Base-by-base conservation (phyloP, 1,140 invertebrate genomes). In the Gryllus bimaculatus region DNA sequence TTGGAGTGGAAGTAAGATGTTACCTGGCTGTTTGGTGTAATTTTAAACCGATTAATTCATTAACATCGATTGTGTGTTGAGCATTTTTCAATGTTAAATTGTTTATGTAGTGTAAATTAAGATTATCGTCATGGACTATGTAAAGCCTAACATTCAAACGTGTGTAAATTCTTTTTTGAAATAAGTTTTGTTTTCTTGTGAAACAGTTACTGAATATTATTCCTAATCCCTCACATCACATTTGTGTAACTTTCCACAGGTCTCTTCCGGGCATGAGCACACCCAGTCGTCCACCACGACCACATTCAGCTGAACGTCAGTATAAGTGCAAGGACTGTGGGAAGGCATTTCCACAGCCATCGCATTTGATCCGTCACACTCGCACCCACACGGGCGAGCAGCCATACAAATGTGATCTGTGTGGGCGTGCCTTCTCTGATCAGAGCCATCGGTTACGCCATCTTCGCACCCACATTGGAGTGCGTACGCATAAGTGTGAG, bases 381-480 rank as follows among this genome's bases (percentile, higher is more conserved):
- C 48, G 66, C 73, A 26, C 39, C n/a, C 79, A 78, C 77, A 48
- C 21, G 8, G 75, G 39, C 13, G 75, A 76, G 47, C 13, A 47
- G 15, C 20, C 21, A 12, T 76, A 39, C 47, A 76, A 76, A 39
- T 76, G 75, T 47, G 75, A 76, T 39, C 26, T 76, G 8, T 76
- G 75, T 39, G 20, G 76, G 54, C 49, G 39, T 54, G 73, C 20
- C 47, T 76, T 77, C 48, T 26, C 54, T 48, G 21, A 48, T 8
- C 39, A 21, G 20, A 20, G 12, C 48, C 12, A 20, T 13, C 66
- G 54, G 8, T 18, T 66, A 18, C 54, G 78, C 47, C 82, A 84
- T 79, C 48, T 82, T 21, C 74, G 81, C 20, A 81, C 81, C 75
- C 81, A 84, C 81, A 77, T 82, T 85, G 88, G 88, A 8, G 88